Percentiles rank a stretch among this genome's conserved stretches.
phyloP scores from a whole-genome alignment of 2,113 vertebrate genomes.

The Amblyopsis rosae region DNA sequence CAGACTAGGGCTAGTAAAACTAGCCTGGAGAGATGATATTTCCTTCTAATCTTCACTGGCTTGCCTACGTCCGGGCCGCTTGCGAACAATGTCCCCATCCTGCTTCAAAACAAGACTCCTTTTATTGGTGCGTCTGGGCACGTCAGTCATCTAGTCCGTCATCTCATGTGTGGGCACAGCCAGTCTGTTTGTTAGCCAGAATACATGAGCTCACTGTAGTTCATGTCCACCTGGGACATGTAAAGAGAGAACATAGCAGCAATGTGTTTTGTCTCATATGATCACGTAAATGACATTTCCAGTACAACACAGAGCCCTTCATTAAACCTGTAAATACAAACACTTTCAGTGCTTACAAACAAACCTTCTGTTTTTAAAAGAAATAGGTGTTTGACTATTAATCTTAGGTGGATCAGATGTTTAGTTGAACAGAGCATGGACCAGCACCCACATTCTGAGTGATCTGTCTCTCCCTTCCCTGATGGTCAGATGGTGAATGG shows the following conservation, averaged over 20 bases:
- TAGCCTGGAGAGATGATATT: slow-evolving; percentile 83
- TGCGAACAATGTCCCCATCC: slow-evolving; percentile 74
- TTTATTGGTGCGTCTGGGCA: slow-evolving; percentile 51
- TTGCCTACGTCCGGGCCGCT: slow-evolving; percentile 78
- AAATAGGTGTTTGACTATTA: neutral
- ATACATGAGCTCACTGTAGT: slow-evolving; percentile 57
- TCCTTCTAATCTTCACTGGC: slow-evolving; percentile 81
- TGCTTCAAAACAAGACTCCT: slow-evolving; percentile 77
- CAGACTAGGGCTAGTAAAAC: slow-evolving; percentile 77
- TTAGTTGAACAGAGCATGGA: slow-evolving; percentile 17
- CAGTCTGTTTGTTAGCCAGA: slow-evolving; percentile 44
- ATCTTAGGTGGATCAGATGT: slow-evolving; percentile 36
- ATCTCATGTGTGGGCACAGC: slow-evolving; percentile 35
- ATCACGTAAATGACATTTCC: neutral
- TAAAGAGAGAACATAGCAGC: neutral
- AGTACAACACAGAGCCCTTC: neutral
- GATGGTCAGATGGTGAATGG: slow-evolving; percentile 42
- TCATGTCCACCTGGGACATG: slow-evolving; percentile 31
- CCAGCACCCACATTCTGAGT: too few relatives aligned
- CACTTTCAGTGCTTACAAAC: slow-evolving; percentile 1
- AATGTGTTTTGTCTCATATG: neutral
- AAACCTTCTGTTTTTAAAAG: neutral
- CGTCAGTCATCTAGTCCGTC: slow-evolving; percentile 42
- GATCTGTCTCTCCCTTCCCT: slow-evolving; percentile 31
- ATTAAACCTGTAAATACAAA: neutral